phyloP scores from a whole-genome alignment of 2,888 invertebrate genomes.

The Aporophyla nigra region DNA sequence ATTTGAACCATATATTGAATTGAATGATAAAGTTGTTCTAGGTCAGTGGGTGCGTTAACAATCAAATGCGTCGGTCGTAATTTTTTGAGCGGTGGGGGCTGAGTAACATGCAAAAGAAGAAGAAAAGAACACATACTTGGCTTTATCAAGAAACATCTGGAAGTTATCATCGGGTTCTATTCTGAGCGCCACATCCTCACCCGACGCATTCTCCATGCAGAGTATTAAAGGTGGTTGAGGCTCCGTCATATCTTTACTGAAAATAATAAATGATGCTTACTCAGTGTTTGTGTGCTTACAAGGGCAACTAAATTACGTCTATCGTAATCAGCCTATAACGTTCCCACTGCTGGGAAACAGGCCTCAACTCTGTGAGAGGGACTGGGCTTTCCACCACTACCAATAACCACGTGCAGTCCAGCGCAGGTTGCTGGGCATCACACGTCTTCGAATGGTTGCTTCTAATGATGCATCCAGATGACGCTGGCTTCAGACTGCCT shows the following conservation, averaged over 20 bases:
- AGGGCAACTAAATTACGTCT: background rate
- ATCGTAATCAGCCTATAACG: too few relatives aligned
- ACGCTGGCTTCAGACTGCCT: too few relatives aligned
- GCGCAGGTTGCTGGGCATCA: background rate
- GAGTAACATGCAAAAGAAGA: too few relatives aligned
- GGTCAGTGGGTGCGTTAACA: too few relatives aligned
- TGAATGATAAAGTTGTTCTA: too few relatives aligned
- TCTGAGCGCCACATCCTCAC: slow-evolving; percentile 83
- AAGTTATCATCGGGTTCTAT: slow-evolving; percentile 85
- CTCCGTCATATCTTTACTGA: slow-evolving; percentile 65
- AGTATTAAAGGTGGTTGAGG: slow-evolving; percentile 78
- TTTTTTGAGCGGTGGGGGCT: too few relatives aligned
- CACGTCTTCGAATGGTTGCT: background rate
- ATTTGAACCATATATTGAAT: too few relatives aligned
- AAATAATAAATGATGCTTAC: background rate
- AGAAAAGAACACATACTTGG: slow-evolving; percentile 53
- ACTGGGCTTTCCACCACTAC: background rate
- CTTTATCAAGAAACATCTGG: slow-evolving; percentile 83
- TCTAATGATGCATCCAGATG: too few relatives aligned
- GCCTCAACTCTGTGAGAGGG: background rate
- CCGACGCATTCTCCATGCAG: slow-evolving; percentile 83
- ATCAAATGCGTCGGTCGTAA: too few relatives aligned
- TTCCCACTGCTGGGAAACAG: too few relatives aligned
- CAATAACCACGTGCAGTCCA: background rate
- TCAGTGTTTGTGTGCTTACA: background rate